Percentiles rank a stretch among this genome's conserved stretches.
phyloP scores from a whole-genome alignment of 2,797 vertebrate species.

The Malurus leucopterus region DNA sequence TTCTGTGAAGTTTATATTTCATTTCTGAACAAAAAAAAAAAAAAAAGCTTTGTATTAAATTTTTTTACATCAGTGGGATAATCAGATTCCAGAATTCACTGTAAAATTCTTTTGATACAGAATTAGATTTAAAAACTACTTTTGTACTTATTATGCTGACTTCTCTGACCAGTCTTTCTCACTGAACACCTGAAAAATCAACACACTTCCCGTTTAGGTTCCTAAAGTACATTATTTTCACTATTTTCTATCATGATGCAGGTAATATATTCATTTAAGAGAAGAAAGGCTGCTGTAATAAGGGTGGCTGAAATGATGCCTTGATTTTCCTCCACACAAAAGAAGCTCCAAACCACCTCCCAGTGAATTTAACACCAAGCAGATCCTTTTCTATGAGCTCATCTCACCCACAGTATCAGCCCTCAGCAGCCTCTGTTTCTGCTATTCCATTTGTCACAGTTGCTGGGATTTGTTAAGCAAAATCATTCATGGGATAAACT shows the following conservation, averaged over 20 bases:
- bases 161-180: background rate
- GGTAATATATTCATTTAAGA: background rate
- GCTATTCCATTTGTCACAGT: background rate
- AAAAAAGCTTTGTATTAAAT: background rate
- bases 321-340: background rate
- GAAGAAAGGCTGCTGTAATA: background rate
- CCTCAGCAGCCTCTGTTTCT: background rate
- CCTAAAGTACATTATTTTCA: background rate
- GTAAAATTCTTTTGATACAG: background rate
- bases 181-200: background rate
- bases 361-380: background rate
- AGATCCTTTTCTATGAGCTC: background rate
- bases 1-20: background rate
- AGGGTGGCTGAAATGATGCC: background rate
- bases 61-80: background rate
- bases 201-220: background rate
- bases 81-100: background rate
- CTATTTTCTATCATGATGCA: background rate
- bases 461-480: conserved; percentile 31
- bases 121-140: background rate
- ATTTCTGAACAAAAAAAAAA: background rate
- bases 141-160: background rate
- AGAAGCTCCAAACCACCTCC: background rate
- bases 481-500: conserved; percentile 19
- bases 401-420: background rate